Evolutionary conservation across 2,888 invertebrate species (phyloP).

Genomic region (Cryptosula pallasiana): DNA sequence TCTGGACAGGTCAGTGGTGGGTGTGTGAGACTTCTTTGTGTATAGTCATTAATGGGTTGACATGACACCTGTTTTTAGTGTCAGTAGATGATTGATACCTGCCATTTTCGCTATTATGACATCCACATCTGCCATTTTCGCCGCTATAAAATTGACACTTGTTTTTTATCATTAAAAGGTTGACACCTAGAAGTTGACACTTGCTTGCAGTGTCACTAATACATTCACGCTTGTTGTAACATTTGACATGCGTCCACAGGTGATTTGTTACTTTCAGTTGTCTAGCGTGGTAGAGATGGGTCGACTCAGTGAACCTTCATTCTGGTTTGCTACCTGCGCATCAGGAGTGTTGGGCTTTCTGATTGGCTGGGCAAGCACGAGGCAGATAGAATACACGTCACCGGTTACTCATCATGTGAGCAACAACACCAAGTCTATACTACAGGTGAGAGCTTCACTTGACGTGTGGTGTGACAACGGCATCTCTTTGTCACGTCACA

Average conservation of each 20-base stretch:
- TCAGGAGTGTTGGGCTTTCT: slow-evolving; percentile 44
- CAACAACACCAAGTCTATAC: slow-evolving; percentile 49
- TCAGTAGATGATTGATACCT: too few species aligned
- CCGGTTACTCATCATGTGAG: slow-evolving; percentile 52
- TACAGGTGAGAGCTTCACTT: slow-evolving; percentile 29
- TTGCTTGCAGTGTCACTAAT: too few species aligned
- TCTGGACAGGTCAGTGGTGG: slow-evolving; percentile 37
- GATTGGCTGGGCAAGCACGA: slow-evolving; percentile 48
- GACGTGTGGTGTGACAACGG: not conserved
- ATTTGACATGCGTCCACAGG: not conserved
- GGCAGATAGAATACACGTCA: slow-evolving; percentile 51
- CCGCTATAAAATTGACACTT: too few species aligned
- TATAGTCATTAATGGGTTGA: too few species aligned
- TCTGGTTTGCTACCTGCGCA: slow-evolving; percentile 39
- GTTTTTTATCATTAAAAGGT: too few species aligned
- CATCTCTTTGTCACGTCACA: not conserved
- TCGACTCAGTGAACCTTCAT: slow-evolving; percentile 29
- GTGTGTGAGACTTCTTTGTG: too few species aligned
- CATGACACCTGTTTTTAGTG: too few species aligned
- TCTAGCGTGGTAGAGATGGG: slow-evolving; percentile 33
- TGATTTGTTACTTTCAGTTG: slow-evolving; percentile 32
- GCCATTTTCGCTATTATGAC: too few species aligned
- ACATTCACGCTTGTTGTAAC: too few species aligned
- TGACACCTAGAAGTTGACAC: too few species aligned
- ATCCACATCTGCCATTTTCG: too few species aligned